Base-by-base conservation (phyloP, 2,888 invertebrate species). In the Hyposoter dolosus region DNA sequence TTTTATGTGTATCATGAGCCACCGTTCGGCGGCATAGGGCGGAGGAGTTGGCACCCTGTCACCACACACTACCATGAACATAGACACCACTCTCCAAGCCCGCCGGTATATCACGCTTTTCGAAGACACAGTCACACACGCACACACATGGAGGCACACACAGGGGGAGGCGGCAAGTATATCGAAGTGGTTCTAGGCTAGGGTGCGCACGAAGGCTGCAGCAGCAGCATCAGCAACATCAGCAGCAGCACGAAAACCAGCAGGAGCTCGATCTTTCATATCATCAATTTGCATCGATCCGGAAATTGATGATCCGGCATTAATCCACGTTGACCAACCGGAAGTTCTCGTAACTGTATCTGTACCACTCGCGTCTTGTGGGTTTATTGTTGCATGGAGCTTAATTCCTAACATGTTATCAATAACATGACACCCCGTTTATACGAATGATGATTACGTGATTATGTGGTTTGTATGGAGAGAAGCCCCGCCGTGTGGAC, bases 131-230 rank as follows among this genome's bases (percentile, higher is more conserved):
- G 32, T 17, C 69, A 60, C 66, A 56, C 68, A 69, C 69, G 28
- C 53, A 69, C 56, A 56, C 68, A 43, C 66, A 86, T 60, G n/a
- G n/a, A 50, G 80, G 40, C 53, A 86, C 77, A 81, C 80, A 78
- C 77, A 77, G 77, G 56, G 50, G 65, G 4, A 28, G 23, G 56
- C 40, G 40, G 40, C 40, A 40, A 23, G 28, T 60, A 28, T 23
- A 81, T 35, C 60, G 50, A 76, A 65, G 80, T 47, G 71, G 19
- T 19, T 47, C 65, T 56, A 65, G 72, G 60, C 78, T 66, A 72
- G 83, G 85, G 85, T 83, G 83, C 80, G 80, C 83, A 68, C 83
- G 77, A 71, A 83, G 69, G 53, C 66, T 71, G 63, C 53, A 40
- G 50, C 47, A 43, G 69, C 43, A 74, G 40, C 40, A 6, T 50